Percentiles rank a stretch among this genome's conserved stretches.
Evolutionary conservation across 2,113 vertebrate genomes (phyloP).

Genomic region (Electrona antarctica): DNA sequence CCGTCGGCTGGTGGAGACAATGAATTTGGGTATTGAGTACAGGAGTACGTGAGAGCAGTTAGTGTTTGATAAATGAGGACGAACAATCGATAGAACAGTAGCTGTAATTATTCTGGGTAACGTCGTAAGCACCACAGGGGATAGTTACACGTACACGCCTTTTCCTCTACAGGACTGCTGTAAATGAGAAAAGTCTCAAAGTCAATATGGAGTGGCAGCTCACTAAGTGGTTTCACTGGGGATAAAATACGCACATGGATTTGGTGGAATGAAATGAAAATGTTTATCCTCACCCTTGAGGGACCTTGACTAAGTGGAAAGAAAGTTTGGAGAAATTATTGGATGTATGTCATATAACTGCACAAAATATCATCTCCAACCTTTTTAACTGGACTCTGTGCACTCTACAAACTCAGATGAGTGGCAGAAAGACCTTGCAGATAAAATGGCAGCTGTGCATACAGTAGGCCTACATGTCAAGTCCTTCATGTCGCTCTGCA

Average conservation of each 20-base stretch:
- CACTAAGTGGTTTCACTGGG: constrained; percentile 49
- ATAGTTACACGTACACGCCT: constrained; percentile 44
- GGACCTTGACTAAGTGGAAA: constrained; percentile 42
- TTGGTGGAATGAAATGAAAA: constrained; percentile 32
- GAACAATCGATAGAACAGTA: constrained; percentile 71
- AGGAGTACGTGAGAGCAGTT: constrained; percentile 35
- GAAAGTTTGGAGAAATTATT: constrained; percentile 37
- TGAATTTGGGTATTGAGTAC: constrained; percentile 39
- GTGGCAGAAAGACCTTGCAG: not conserved
- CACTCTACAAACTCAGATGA: not conserved
- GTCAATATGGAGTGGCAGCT: constrained; percentile 57
- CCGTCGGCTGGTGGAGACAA: not conserved
- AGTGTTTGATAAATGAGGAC: constrained; percentile 51
- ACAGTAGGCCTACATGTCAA: not conserved
- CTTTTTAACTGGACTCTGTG: constrained; percentile 1
- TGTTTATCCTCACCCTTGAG: constrained; percentile 29
- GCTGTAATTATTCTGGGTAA: constrained; percentile 42
- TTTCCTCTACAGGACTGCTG: constrained; percentile 48
- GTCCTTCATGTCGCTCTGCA: constrained; percentile 15
- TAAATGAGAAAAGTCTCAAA: constrained; percentile 69
- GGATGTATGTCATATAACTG: constrained; percentile 7
- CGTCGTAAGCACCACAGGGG: constrained; percentile 17
- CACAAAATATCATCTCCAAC: constrained; percentile 12
- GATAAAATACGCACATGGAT: constrained; percentile 44
- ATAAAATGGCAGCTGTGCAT: not conserved